Conservation (phyloP, 2,888 invertebrate species). For the Orthosia gothica region DNA sequence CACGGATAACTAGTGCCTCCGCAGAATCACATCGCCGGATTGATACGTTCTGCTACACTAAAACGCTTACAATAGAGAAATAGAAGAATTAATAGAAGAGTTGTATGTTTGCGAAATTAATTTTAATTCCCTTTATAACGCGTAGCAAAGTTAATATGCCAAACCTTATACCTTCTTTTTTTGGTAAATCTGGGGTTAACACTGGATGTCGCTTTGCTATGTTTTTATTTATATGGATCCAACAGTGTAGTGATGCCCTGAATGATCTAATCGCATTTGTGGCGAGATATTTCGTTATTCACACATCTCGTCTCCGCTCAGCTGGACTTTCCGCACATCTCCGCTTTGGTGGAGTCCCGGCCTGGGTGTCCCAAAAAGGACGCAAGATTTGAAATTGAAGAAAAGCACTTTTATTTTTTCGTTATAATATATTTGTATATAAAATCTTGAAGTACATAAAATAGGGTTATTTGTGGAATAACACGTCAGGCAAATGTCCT, state of each 20-base stretch:
- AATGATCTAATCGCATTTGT: background rate
- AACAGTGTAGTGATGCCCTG: constrained; percentile 1
- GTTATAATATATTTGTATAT: too few species aligned
- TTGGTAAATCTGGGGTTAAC: background rate
- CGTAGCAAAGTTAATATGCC: background rate
- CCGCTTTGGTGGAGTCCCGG: too few species aligned
- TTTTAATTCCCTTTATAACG: background rate
- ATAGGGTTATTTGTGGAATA: too few species aligned
- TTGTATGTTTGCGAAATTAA: background rate
- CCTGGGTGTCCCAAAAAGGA: too few species aligned
- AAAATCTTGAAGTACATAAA: too few species aligned
- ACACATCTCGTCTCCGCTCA: too few species aligned
- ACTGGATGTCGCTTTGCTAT: background rate
- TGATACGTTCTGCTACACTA: background rate
- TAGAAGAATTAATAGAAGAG: background rate
- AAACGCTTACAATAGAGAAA: background rate
- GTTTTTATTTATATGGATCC: background rate
- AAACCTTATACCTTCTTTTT: background rate
- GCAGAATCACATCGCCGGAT: constrained; percentile 21
- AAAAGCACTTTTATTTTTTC: too few species aligned
- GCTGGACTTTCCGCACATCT: too few species aligned
- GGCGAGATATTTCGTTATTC: too few species aligned
- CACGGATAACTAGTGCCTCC: constrained; percentile 19
- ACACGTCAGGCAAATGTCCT: too few species aligned
- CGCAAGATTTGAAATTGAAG: too few species aligned